These are phyloP conservation scores for Thaumetopoea pityocampa DNA, from an alignment of 1,140 invertebrate species.

Conservation along the genomic window DNA sequence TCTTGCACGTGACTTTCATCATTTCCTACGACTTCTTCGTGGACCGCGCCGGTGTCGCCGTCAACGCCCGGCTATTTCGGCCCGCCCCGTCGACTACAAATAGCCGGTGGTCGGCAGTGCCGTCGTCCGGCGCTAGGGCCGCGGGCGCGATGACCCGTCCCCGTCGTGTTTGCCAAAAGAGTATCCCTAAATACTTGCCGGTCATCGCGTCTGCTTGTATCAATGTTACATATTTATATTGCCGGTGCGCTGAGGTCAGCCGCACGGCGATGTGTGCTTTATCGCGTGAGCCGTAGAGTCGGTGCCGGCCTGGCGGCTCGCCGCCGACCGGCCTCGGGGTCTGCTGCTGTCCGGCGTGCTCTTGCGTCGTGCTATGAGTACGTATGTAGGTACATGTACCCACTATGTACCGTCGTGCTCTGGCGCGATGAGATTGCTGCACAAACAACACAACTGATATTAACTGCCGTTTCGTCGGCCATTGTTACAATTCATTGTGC, in stretches of 20 bases:
- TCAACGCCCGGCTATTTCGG: conserved; percentile 11
- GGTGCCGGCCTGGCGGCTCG: conserved; percentile 26
- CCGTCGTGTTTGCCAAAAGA: conserved; percentile 49
- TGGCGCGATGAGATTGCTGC: too few relatives aligned
- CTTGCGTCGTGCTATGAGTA: conserved; percentile 64
- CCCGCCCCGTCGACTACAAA: conserved; percentile 32
- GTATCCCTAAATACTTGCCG: conserved; percentile 65
- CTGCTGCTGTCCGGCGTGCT: conserved; percentile 56
- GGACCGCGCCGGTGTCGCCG: neutral
- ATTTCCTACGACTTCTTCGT: conserved; percentile 21
- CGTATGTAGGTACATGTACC: conserved; percentile 28
- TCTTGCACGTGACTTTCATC: conserved; percentile 44
- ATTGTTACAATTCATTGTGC: too few relatives aligned
- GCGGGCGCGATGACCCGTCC: conserved; percentile 43
- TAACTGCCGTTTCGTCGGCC: too few relatives aligned
- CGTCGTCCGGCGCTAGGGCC: conserved; percentile 21
- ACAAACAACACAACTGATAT: too few relatives aligned
- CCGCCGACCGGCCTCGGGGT: conserved; percentile 48
- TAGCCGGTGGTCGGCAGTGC: conserved; percentile 32
- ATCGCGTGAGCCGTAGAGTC: conserved; percentile 61
- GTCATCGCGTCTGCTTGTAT: conserved; percentile 70
- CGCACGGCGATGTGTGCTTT: conserved; percentile 61
- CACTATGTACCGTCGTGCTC: too few relatives aligned
- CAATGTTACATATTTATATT: conserved; percentile 76
- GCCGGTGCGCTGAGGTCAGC: conserved; percentile 67